Evolutionary conservation across 2,888 invertebrate genomes (phyloP).

Genomic region (Plemyria rubiginata): DNA sequence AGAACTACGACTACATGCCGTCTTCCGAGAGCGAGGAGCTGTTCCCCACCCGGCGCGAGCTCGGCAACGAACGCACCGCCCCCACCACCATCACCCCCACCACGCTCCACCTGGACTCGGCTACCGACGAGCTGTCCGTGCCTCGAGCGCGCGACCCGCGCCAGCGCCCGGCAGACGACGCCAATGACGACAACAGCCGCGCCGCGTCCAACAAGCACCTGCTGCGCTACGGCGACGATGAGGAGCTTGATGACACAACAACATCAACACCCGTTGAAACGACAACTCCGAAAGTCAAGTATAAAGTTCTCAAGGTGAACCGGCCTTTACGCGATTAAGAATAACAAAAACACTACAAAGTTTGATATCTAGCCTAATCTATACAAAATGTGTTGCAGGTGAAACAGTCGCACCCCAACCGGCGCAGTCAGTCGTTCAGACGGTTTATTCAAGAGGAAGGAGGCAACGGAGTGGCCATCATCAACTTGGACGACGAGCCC

Average conservation of each 20-base stretch:
- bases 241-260: slow-evolving; percentile 4
- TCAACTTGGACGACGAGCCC: slow-evolving; percentile 56
- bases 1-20: slow-evolving; percentile 64
- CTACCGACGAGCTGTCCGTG: slow-evolving; percentile 25
- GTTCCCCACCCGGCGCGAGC: slow-evolving; percentile 18
- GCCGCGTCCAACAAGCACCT: slow-evolving; percentile 43
- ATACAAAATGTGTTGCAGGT: slow-evolving; percentile 12
- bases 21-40: slow-evolving; percentile 34
- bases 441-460: slow-evolving; percentile 57
- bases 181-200: slow-evolving; percentile 5
- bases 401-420: slow-evolving; percentile 17
- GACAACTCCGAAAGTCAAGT: slow-evolving; percentile 44
- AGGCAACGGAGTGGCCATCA: slow-evolving; percentile 51
- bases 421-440: slow-evolving; percentile 34
- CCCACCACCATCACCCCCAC: no score
- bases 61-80: slow-evolving; percentile 41
- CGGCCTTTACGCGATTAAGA: no score
- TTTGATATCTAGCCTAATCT: no score
- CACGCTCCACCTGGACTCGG: slow-evolving; percentile 8
- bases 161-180: neutral
- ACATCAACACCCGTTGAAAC: neutral
- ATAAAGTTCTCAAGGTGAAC: slow-evolving; percentile 54
- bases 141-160: neutral
- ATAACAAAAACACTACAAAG: no score
- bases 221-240: slow-evolving; percentile 47